Percentiles rank a stretch among this genome's conserved stretches.
Conservation (phyloP, 2,888 invertebrate genomes). For the Chymomyza fuscimana region DNA sequence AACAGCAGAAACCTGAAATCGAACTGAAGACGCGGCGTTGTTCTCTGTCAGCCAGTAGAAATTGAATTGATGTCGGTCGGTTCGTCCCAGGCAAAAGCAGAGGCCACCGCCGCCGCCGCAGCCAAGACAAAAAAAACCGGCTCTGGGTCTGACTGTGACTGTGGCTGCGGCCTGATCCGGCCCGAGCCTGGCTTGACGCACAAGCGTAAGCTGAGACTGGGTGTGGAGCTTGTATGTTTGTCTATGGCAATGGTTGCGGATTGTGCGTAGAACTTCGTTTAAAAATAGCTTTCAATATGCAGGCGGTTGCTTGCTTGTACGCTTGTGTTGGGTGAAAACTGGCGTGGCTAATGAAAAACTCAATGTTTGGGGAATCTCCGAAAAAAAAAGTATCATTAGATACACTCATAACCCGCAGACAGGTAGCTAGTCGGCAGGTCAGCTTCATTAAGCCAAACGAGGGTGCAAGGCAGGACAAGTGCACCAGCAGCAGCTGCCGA, state of each 20-base stretch:
- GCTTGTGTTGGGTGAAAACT: slow-evolving; percentile 35
- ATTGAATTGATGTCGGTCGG: slow-evolving; percentile 65
- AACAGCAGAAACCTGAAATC: slow-evolving; percentile 50
- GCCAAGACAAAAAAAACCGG: slow-evolving; percentile 38
- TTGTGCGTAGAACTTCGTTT: slow-evolving; percentile 41
- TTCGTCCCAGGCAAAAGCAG: background rate
- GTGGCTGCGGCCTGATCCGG: slow-evolving; percentile 14
- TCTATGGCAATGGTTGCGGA: slow-evolving; percentile 19
- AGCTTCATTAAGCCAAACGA: slow-evolving; percentile 49
- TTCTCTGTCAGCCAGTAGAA: slow-evolving; percentile 67
- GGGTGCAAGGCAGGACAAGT: slow-evolving; percentile 48
- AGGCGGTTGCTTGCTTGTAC: background rate
- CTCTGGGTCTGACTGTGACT: slow-evolving; percentile 24
- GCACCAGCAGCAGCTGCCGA: background rate
- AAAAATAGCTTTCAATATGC: slow-evolving; percentile 59
- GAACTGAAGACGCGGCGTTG: slow-evolving; percentile 35
- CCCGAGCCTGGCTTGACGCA: slow-evolving; percentile 41
- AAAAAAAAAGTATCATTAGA: slow-evolving; percentile 13
- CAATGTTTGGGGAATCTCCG: slow-evolving; percentile 18
- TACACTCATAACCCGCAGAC: slow-evolving; percentile 11
- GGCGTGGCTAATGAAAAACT: slow-evolving; percentile 7
- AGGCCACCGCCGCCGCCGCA: background rate
- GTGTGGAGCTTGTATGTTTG: slow-evolving; percentile 6
- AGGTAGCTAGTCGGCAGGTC: slow-evolving; percentile 58
- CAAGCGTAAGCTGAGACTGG: slow-evolving; percentile 19